These are phyloP conservation scores for Zoanthus sociatus DNA, from an alignment of 92 coral and sea anemone genomes.

Conservation along the genomic window DNA sequence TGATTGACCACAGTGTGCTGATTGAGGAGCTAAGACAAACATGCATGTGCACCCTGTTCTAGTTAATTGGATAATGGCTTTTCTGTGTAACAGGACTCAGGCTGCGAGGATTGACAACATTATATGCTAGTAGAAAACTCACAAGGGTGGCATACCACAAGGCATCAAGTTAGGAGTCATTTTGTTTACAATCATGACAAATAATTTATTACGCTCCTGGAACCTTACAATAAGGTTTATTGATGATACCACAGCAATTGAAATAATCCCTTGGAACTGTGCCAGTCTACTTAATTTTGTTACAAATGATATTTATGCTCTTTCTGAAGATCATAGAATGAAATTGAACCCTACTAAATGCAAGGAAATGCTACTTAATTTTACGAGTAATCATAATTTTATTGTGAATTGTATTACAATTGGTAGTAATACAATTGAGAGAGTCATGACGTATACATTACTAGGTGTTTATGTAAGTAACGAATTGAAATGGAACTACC, in stretches of 20 bases:
- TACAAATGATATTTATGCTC: no score
- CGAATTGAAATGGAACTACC: conserved; percentile 49
- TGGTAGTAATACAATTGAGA: conserved; percentile 36
- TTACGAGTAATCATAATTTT: background rate
- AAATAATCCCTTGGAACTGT: no score
- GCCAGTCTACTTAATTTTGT: no score
- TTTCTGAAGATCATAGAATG: background rate
- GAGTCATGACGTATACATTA: conserved; percentile 42
- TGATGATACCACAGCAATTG: no score
- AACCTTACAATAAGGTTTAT: no score
- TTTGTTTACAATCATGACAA: conserved; percentile 13
- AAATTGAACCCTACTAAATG: background rate
- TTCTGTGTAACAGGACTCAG: conserved; percentile 51
- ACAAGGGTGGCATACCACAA: conserved; percentile 59
- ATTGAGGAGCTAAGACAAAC: conserved; percentile 25
- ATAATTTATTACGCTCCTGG: no score
- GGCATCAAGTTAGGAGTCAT: conserved; percentile 60
- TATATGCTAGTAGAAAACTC: conserved; percentile 47
- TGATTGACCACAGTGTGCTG: conserved; percentile 50
- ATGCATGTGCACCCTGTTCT: conserved; percentile 37
- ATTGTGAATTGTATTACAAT: background rate
- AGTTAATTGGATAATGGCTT: conserved; percentile 52
- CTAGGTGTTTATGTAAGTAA: conserved; percentile 40
- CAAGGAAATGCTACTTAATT: conserved; percentile 53
- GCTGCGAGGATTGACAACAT: conserved; percentile 48